These are phyloP conservation scores for Mystacornis crossleyi DNA, from an alignment of 2,113 vertebrate species.

Conservation along the genomic window DNA sequence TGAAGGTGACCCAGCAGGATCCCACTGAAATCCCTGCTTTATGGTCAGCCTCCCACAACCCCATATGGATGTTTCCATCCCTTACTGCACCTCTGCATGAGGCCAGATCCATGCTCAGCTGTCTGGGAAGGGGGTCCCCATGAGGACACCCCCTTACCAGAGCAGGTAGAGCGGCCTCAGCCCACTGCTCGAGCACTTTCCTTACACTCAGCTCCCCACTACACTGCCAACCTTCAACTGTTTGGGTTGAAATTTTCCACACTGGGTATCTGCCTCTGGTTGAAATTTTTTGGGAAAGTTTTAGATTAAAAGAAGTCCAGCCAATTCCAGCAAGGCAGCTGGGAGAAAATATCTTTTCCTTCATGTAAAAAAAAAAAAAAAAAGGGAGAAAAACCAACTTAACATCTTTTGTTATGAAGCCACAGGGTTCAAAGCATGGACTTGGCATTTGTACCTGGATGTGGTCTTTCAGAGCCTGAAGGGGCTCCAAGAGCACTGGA, in stretches of 20 bases:
- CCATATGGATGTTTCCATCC: accelerated
- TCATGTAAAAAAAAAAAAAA: neutral
- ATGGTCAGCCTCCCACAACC: neutral
- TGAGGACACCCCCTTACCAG: neutral
- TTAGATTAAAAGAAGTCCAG: neutral
- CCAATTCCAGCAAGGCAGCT: neutral
- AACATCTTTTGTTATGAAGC: neutral
- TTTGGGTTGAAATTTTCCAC: conserved; percentile 47
- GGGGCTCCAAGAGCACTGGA: neutral
- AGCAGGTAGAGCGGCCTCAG: neutral
- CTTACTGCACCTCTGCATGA: neutral
- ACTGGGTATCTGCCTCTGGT: conserved; percentile 1
- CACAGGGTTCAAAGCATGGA: neutral
- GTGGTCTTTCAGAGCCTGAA: neutral
- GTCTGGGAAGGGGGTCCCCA: neutral
- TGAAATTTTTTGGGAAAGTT: neutral
- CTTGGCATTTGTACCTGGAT: neutral
- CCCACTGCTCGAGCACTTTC: neutral
- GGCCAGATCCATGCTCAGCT: neutral
- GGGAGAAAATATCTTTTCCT: neutral
- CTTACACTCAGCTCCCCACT: neutral
- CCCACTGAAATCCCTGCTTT: neutral
- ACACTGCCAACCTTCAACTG: neutral
- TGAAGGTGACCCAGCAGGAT: neutral
- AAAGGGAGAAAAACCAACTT: neutral